These are phyloP conservation scores for Corella eumyota DNA, from an alignment of 23 tunicate species.

Conservation along the genomic window DNA sequence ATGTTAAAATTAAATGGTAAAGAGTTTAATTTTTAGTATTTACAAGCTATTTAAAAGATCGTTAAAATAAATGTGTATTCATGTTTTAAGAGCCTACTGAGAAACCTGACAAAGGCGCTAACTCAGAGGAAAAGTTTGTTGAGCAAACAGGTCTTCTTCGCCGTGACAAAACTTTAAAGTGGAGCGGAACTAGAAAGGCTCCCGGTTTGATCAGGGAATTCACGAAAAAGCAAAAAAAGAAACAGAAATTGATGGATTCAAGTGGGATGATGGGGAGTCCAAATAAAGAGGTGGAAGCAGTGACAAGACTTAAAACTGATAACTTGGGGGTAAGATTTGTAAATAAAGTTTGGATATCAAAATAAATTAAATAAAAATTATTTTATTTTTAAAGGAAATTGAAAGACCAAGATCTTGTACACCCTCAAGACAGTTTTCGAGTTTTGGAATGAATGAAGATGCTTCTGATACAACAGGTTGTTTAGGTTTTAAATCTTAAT, in stretches of 20 bases:
- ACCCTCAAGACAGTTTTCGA: constrained; percentile 32
- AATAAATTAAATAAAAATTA: no score
- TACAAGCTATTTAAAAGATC: no score
- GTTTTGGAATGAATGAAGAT: constrained; percentile 33
- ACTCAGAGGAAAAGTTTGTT: neutral
- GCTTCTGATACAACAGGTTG: neutral
- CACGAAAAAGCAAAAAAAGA: constrained; percentile 26
- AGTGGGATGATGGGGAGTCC: constrained; percentile 9
- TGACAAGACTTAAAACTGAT: no score
- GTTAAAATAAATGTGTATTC: no score
- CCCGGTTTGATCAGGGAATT: constrained; percentile 70
- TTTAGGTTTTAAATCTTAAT: no score
- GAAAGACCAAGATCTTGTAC: constrained; percentile 20
- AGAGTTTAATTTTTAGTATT: no score
- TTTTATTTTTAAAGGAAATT: neutral
- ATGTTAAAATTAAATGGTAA: no score
- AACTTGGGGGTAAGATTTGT: neutral
- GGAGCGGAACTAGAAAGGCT: constrained; percentile 85
- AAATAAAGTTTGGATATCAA: neutral
- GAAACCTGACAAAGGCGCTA: constrained; percentile 2
- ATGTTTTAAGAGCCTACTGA: no score
- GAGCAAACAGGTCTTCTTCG: constrained; percentile 13
- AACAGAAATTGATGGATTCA: neutral
- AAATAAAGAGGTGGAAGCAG: constrained; percentile 10
- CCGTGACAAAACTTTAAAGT: constrained; percentile 73